Percentiles rank a stretch among this genome's conserved stretches.
Evolutionary conservation across 1,140 invertebrate genomes (phyloP).

Genomic region (Penaeus japonicus): DNA sequence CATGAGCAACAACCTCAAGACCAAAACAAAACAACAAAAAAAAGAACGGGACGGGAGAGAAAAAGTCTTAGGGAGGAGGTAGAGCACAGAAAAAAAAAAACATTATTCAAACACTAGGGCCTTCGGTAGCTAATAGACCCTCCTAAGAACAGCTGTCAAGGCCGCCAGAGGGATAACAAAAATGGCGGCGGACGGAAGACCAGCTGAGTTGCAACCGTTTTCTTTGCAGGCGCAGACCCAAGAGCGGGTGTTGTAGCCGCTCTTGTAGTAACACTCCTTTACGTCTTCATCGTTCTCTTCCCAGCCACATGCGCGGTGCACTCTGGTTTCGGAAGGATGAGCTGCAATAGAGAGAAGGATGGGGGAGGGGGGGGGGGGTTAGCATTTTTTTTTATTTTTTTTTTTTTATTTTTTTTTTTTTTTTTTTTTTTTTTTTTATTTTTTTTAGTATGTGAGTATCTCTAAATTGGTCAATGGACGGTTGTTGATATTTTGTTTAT

Average conservation of each 20-base stretch:
- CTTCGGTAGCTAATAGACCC: conserved; percentile 2
- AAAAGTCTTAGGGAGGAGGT: background rate
- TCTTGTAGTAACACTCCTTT: conserved; percentile 47
- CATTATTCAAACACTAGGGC: no score
- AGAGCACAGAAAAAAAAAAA: no score
- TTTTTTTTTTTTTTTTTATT: no score
- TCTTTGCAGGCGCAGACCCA: conserved; percentile 45
- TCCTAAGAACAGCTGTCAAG: conserved; percentile 19
- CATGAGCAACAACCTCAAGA: no score
- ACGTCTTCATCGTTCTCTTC: background rate
- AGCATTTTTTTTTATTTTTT: no score
- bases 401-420: no score
- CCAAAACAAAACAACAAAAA: background rate
- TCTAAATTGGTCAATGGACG: no score
- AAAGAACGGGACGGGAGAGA: background rate
- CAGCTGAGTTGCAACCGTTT: conserved; percentile 35
- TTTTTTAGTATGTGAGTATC: no score
- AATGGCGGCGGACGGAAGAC: background rate
- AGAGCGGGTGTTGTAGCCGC: conserved; percentile 48
- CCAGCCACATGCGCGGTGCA: conserved; percentile 37
- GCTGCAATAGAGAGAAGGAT: conserved; percentile 21
- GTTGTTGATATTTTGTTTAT: no score
- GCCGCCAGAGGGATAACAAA: background rate
- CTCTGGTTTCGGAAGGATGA: conserved; percentile 29
- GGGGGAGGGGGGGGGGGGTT: background rate